A percentile compares a stretch with the other conserved stretches of the same genome.
Evolutionary conservation across 1,140 invertebrate genomes (phyloP).

Genomic region (Trachymyrmex septentrionalis): DNA sequence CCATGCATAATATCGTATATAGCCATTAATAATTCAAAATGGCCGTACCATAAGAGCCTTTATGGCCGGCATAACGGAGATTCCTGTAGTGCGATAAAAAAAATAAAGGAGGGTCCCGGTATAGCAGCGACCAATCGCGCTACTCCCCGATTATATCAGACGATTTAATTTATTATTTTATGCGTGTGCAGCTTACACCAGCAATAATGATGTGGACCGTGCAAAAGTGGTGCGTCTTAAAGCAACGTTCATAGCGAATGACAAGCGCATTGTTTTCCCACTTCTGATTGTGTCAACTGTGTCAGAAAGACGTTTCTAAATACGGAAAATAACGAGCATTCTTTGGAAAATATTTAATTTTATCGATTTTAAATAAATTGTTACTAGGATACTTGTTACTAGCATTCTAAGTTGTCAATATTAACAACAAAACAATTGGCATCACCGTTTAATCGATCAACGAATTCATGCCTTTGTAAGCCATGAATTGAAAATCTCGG

Average conservation of each 20-base stretch:
- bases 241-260: neutral
- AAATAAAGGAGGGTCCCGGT: constrained; percentile 63
- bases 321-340: neutral
- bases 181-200: constrained; percentile 37
- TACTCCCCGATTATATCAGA: constrained; percentile 74
- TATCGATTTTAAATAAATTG: neutral
- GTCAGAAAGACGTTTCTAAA: neutral
- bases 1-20: constrained; percentile 32
- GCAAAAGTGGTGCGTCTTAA: constrained; percentile 28
- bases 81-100: constrained; percentile 72
- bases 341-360: constrained; percentile 4
- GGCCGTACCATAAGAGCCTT: constrained; percentile 68
- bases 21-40: constrained; percentile 80
- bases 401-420: neutral
- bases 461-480: too few species aligned
- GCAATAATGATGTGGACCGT: constrained; percentile 15
- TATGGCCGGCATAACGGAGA: constrained; percentile 68
- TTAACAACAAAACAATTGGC: neutral
- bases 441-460: neutral
- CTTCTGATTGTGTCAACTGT: neutral
- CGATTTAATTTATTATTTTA: constrained; percentile 79
- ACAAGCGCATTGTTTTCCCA: neutral
- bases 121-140: constrained; percentile 74
- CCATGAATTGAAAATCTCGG: too few species aligned
- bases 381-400: neutral